A percentile compares a stretch with the other conserved stretches of the same genome.
Conservation (phyloP, 1,140 invertebrate genomes). For the Hermatobates lingyangjiaoensis region DNA sequence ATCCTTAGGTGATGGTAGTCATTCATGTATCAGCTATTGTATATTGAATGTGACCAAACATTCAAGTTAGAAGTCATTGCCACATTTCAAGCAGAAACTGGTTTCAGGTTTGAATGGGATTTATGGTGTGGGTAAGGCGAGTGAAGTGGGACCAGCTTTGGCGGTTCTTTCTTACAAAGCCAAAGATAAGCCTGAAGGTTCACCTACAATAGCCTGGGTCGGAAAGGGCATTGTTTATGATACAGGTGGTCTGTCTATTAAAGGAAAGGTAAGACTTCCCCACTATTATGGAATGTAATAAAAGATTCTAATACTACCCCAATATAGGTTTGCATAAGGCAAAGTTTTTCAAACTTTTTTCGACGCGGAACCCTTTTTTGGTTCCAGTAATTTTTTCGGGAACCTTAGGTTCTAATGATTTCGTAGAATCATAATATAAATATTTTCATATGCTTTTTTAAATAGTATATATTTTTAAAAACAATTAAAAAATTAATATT, state of each 20-base stretch:
- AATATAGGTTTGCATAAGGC: no score
- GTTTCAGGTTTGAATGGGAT: background rate
- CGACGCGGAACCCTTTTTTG: no score
- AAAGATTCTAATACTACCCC: no score
- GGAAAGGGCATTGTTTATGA: conserved; percentile 89
- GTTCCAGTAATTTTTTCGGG: no score
- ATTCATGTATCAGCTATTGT: background rate
- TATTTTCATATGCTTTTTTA: no score
- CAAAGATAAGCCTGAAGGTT: conserved; percentile 29
- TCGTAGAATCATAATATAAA: no score
- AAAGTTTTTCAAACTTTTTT: no score
- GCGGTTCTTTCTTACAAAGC: conserved; percentile 40
- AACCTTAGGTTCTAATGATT: no score
- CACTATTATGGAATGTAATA: no score
- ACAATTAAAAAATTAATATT: no score
- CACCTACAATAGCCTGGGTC: conserved; percentile 65
- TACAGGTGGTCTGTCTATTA: conserved; percentile 79
- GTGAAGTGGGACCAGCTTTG: conserved; percentile 1
- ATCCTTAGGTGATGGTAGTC: background rate
- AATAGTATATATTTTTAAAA: no score
- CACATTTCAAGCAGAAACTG: background rate
- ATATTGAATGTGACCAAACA: background rate
- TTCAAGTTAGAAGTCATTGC: background rate
- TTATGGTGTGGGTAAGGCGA: conserved; percentile 1
- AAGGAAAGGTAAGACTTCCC: conserved; percentile 63